A percentile compares a stretch with the other conserved stretches of the same genome.
These are phyloP conservation scores for Dasypogon diadema DNA, from an alignment of 2,888 invertebrate species.

Conservation along the genomic window DNA sequence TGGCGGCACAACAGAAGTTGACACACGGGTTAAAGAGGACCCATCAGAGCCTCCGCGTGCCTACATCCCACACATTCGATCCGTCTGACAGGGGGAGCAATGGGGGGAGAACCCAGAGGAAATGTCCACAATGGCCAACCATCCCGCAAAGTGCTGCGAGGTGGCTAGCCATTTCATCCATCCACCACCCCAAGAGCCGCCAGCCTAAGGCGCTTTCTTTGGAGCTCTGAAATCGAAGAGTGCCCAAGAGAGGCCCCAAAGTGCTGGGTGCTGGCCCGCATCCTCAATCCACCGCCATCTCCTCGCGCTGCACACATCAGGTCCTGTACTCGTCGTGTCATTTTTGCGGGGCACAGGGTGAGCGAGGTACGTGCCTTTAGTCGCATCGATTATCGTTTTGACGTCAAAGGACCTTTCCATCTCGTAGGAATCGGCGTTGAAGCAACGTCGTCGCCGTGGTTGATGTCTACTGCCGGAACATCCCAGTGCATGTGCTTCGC, in stretches of 20 bases:
- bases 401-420: conserved; percentile 49
- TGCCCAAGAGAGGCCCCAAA: conserved; percentile 26
- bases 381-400: conserved; percentile 47
- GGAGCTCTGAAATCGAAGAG: conserved; percentile 36
- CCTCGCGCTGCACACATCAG: not conserved
- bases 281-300: not conserved
- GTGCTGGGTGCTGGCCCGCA: conserved; percentile 12
- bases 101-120: conserved; percentile 13
- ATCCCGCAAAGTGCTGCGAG: not conserved
- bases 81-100: not conserved
- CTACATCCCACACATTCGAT: not conserved
- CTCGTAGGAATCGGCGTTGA: conserved; percentile 35
- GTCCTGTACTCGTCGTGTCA: conserved; percentile 11
- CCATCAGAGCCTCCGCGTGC: not conserved
- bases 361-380: conserved; percentile 4
- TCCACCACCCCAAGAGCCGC: no score
- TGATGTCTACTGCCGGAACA: conserved; percentile 9
- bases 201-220: conserved; percentile 41
- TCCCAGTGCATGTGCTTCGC: conserved; percentile 11
- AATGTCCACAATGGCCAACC: conserved; percentile 28
- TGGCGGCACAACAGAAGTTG: conserved; percentile 49
- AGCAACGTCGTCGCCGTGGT: conserved; percentile 23
- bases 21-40: conserved; percentile 35
- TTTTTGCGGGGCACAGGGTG: conserved; percentile 5
- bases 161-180: no score